Conservation (phyloP, 2,888 invertebrate genomes). For the Uloborus plumipes region DNA sequence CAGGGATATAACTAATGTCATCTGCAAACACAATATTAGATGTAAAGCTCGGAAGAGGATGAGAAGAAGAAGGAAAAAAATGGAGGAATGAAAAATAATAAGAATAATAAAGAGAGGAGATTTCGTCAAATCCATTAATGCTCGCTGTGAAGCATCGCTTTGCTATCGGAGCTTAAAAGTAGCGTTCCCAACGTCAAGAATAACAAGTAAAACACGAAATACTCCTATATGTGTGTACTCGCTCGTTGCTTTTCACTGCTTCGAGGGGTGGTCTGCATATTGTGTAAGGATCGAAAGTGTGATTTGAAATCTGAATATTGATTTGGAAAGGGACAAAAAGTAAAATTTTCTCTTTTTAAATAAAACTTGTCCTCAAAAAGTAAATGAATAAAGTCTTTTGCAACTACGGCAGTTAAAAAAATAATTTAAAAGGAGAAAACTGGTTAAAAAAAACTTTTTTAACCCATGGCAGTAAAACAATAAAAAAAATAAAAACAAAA, state of each 20-base stretch:
- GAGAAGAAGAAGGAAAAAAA: slow-evolving; percentile 25
- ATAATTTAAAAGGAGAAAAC: too few relatives aligned
- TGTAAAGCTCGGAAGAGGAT: slow-evolving; percentile 31
- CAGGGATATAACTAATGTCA: slow-evolving; percentile 64
- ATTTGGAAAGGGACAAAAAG: too few relatives aligned
- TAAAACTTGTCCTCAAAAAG: too few relatives aligned
- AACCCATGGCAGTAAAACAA: too few relatives aligned
- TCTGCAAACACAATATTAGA: slow-evolving; percentile 59
- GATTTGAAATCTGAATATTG: too few relatives aligned
- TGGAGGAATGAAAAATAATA: slow-evolving; percentile 46
- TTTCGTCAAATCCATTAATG: slow-evolving; percentile 61
- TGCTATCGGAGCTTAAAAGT: slow-evolving; percentile 59
- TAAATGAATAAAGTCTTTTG: too few relatives aligned
- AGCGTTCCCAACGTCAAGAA: slow-evolving; percentile 49
- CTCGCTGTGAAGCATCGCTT: slow-evolving; percentile 35
- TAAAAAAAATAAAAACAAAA: too few relatives aligned
- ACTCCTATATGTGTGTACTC: slow-evolving; percentile 43
- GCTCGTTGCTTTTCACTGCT: not conserved
- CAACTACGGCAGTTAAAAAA: too few relatives aligned
- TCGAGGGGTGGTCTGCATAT: slow-evolving; percentile 33
- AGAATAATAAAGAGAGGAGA: slow-evolving; percentile 42
- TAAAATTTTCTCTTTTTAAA: too few relatives aligned
- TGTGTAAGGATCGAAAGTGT: not conserved
- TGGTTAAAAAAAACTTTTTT: too few relatives aligned
- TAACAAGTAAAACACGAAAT: slow-evolving; percentile 60